Evolutionary conservation across 2,888 invertebrate species (phyloP), one percentile per base, ranked within the genome.

Genomic region (Apantesis nais): DNA sequence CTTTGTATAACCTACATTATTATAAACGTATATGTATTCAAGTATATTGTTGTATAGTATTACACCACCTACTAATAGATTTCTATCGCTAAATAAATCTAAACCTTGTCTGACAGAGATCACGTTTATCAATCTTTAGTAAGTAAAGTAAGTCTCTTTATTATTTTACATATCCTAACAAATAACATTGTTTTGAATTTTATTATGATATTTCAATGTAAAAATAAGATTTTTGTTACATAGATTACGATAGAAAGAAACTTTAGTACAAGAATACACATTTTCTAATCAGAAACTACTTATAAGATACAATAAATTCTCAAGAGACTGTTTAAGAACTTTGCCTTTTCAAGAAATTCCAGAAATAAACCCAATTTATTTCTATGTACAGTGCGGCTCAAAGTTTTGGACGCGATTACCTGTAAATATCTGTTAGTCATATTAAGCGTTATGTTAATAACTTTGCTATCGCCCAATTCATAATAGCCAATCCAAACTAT

Each of bases 401-500:
- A 69, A 60, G 12, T 69, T 65, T 29, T 16, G 14, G 25, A 0
- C 22, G 12, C 37, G 22, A 61, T 70, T 66, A 68, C 61, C n/a
- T 34, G 52, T 25, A 37, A 55, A 37, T 41, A 63, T 31, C 65
- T 55, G 65, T 66, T 48, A 34, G 37, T 31, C n/a, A 68, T 64
- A 67, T 67, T 69, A 62, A 52, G 52, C 44, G 25, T 64, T 74
- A 63, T 74, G 68, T 37, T 58, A 78, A 74, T 75, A 72, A 74
- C 73, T 62, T 74, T 71, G 72, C 70, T 70, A 78, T 75, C 14
- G 66, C 62, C 64, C 64, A 75, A 75, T 76, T 75, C 70, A 83
- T 82, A 76, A 80, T 74, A 69, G 80, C 67, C 77, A 73, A 82
- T 82, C 78, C 74, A 77, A 74, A 76, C 67, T 71, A 66, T 71